These are phyloP conservation scores for Parauchenoglanis punctatus DNA, from an alignment of 2,797 vertebrate species.

Conservation along the genomic window DNA sequence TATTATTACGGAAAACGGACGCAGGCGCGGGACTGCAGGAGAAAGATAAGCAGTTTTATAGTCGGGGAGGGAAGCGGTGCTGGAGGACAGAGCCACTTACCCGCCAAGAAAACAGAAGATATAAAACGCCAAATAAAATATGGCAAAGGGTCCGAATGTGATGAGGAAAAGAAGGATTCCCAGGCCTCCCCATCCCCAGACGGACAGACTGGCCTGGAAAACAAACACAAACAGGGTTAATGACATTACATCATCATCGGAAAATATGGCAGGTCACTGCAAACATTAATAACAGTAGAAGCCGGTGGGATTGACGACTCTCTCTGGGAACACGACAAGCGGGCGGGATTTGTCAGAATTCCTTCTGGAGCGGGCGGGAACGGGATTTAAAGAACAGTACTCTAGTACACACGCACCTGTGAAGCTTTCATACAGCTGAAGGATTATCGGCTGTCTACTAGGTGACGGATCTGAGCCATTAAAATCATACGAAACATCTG, in stretches of 20 bases:
- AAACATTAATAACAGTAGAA: not conserved
- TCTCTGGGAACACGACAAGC: not conserved
- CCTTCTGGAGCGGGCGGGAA: not conserved
- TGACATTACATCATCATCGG: not conserved
- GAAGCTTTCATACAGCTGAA: not conserved
- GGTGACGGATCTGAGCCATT: not conserved
- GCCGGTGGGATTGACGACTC: not conserved
- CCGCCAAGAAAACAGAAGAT: constrained; percentile 97
- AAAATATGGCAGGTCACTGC: not conserved
- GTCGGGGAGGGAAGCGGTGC: not conserved
- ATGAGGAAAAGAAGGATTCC: constrained; percentile 94
- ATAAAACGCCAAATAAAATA: constrained; percentile 99
- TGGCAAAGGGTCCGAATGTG: constrained; percentile 97
- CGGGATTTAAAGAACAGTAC: not conserved
- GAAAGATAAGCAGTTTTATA: constrained; percentile 16
- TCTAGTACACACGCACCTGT: not conserved
- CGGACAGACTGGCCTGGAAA: constrained; percentile 92
- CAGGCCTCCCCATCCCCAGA: constrained; percentile 99
- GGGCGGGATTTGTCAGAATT: not conserved
- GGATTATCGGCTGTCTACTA: not conserved
- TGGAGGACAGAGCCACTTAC: constrained; percentile 76
- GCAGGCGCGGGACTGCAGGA: not conserved
- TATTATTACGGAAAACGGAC: not conserved
- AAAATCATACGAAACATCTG: not conserved
- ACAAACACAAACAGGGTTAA: constrained; percentile 55